Conservation (phyloP, 2,113 vertebrate genomes). For the Oxyura jamaicensis region DNA sequence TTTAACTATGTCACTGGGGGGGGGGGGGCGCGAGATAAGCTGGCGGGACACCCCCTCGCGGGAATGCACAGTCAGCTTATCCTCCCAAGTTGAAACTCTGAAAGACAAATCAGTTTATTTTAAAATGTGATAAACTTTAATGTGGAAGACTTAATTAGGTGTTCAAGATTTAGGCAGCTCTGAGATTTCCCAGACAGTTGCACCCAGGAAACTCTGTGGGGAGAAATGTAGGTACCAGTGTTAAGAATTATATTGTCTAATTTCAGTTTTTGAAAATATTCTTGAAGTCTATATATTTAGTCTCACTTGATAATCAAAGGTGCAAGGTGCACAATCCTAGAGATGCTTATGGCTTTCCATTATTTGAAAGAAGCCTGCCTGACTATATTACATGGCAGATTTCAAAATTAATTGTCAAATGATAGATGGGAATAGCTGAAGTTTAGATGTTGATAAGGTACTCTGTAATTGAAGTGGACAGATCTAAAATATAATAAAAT, state of each 20-base stretch:
- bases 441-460: rapidly evolving
- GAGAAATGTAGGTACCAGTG: neutral
- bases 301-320: neutral
- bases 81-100: neutral
- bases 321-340: rapidly evolving
- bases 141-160: neutral
- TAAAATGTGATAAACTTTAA: neutral
- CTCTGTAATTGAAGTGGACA: neutral
- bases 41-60: too few relatives aligned
- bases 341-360: neutral
- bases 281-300: neutral
- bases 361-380: neutral
- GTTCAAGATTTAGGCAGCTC: neutral
- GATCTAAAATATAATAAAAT: neutral
- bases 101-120: neutral
- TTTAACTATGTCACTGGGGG: neutral
- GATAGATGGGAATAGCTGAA: neutral
- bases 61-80: too few relatives aligned
- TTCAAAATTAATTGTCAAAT: neutral
- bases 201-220: neutral
- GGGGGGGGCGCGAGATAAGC: too few relatives aligned
- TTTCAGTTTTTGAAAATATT: neutral
- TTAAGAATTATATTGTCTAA: neutral
- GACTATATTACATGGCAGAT: neutral
- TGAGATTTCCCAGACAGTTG: neutral